Base-by-base conservation (phyloP, 2,113 vertebrate species). In the Choloepus hoffmanni region DNA sequence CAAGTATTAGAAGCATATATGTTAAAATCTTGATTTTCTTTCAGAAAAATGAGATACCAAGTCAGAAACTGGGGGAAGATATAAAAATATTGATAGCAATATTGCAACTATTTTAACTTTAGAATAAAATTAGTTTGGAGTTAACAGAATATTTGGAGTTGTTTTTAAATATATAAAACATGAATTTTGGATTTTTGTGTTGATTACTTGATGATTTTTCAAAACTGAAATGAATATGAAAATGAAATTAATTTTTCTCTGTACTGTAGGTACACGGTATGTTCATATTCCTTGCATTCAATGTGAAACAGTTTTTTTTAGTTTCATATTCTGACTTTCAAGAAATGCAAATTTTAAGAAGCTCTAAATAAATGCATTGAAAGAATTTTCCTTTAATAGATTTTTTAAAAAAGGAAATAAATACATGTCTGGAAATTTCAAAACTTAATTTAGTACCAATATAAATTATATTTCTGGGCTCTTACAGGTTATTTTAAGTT, bases 141-240 rank as follows among this genome's bases (percentile, higher is more conserved):
- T 70, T 63, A 65, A 55, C 55, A 73, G 73, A 73, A 48, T 88
- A 88, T 84, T 92, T 91, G 13, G 62, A 92, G 28, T 89, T 87
- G 67, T 74, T 77, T 90, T 90, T 86, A 90, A 74, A 67, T 93
- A 86, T 85, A 67, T 90, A 86, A 91, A 70, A 53, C 21, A 63
- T 58, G 58, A 40, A 50, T n/a, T 67, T 87, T 83, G 58, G 62
- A 81, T 43, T 74, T 90, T 90, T 81, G 16, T 81, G 21, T 85
- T 85, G 85, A 26, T 21, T 53, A 81, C 36, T 63, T 63, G 58
- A 18, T 67, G 30, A 63, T 40, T 85, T 14, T 78, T 92, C 85
- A 74, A 60, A 28, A 55, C 12, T 74, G 40, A n/a, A 87, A 62
- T 94, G 48, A 91, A 85, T 77, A n/a, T 96, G 55, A 40, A 70